These are phyloP conservation scores for Agrotis puta DNA, from an alignment of 2,888 invertebrate genomes.

Conservation along the genomic window DNA sequence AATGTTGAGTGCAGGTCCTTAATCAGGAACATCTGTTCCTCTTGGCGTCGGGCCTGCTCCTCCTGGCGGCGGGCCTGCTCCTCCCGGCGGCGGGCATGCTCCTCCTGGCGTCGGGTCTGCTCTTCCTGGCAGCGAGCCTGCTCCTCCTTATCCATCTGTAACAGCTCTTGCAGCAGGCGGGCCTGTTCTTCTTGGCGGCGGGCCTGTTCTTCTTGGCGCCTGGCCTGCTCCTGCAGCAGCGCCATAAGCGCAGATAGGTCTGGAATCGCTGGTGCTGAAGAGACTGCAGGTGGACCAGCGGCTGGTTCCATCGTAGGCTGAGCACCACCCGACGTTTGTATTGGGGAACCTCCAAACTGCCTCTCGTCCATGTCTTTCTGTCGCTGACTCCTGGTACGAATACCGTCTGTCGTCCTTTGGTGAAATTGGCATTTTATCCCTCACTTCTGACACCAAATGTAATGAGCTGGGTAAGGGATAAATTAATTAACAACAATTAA, in stretches of 20 bases:
- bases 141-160: background rate
- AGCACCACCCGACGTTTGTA: background rate
- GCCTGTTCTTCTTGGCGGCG: too few species aligned
- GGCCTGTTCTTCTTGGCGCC: too few species aligned
- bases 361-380: too few species aligned
- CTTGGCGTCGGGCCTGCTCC: too few species aligned
- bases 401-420: background rate
- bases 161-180: background rate
- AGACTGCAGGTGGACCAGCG: background rate
- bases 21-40: background rate
- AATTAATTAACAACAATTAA: too few species aligned
- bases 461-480: too few species aligned
- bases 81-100: too few species aligned
- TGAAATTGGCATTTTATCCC: background rate
- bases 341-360: background rate
- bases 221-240: background rate
- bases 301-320: background rate
- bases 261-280: background rate
- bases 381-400: background rate
- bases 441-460: conserved; percentile 1
- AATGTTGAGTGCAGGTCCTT: background rate
- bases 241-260: background rate
- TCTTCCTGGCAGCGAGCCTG: too few species aligned
- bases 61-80: too few species aligned
- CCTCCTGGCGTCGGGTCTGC: too few species aligned